These are phyloP conservation scores for Lagenorhynchus albirostris DNA, from an alignment of 2,113 vertebrate genomes.

Conservation along the genomic window DNA sequence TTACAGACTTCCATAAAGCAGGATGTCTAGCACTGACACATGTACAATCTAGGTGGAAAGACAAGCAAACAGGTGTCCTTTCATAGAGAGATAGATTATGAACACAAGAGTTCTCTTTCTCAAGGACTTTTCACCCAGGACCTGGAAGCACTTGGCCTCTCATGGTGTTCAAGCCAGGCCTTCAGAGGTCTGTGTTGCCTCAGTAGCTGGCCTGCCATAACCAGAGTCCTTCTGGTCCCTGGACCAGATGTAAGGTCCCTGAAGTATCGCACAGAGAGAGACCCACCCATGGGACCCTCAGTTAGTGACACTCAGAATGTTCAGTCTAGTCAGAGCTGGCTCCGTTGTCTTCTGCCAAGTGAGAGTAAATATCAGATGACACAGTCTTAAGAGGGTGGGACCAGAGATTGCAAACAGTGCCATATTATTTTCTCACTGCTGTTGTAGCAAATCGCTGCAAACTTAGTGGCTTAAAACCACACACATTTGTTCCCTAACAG, in stretches of 20 bases:
- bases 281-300: too few species aligned
- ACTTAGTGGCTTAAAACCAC: neutral
- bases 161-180: neutral
- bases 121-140: neutral
- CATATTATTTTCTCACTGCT: neutral
- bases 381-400: neutral
- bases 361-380: neutral
- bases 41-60: neutral
- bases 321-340: neutral
- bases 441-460: neutral
- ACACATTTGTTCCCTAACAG: neutral
- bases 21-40: neutral
- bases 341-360: neutral
- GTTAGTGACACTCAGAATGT: neutral
- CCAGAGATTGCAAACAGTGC: accelerated
- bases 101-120: neutral
- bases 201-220: neutral
- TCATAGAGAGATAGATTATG: neutral
- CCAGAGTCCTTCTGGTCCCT: neutral
- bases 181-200: neutral
- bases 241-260: neutral
- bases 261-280: neutral
- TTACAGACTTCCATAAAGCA: neutral
- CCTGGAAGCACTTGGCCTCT: neutral
- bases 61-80: neutral